Base-by-base conservation (phyloP, 2,888 invertebrate species). In the Spicauda simplicius region DNA sequence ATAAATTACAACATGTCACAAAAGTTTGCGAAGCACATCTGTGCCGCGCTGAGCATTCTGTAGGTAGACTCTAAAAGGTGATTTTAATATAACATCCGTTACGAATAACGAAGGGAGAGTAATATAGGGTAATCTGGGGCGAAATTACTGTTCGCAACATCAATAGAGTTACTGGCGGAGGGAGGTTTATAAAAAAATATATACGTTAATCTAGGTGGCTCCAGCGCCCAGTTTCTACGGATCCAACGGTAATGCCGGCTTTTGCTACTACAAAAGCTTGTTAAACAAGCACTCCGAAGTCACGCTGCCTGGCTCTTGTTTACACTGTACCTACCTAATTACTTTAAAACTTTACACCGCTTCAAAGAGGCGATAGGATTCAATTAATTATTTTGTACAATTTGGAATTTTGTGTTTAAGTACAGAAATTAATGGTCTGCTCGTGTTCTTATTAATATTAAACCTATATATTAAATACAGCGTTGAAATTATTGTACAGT, bases 1-100 rank as follows among this genome's bases (percentile, higher is more conserved):
- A 63, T 48, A 48, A 59, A 59, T 50, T 30, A 48, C 59, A 58
- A 25, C 25, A 59, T 30, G 30, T 30, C 50, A 50, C 50, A 59
- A 41, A 57, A 59, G 18, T 30, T 58, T 59, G 16, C 25, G 30
- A 7, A 25, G 16, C 48, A 50, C 50, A 59, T 30, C 16, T 59
- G 59, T 30, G 30, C 10, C 25, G 20, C n/a, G 12, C 18, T 18
- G 45, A 45, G 62, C 25, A 5, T 30, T 45, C 12, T 56, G 16
- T 25, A 48, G 33, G 18, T 2, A 18, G 45, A 33, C 63, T 16
- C 2, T 56, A 56, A 63, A 63, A 37, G 30, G 55, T 30, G n/a
- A 45, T 30, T 63, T 63, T 56, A 63, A 63, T 63, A 55, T 56
- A 63, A 63, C 63, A 63, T 56, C 37, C 52, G 30, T 45, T 55